phyloP scores from a whole-genome alignment of 2,888 invertebrate species.

The Mythimna pallens region DNA sequence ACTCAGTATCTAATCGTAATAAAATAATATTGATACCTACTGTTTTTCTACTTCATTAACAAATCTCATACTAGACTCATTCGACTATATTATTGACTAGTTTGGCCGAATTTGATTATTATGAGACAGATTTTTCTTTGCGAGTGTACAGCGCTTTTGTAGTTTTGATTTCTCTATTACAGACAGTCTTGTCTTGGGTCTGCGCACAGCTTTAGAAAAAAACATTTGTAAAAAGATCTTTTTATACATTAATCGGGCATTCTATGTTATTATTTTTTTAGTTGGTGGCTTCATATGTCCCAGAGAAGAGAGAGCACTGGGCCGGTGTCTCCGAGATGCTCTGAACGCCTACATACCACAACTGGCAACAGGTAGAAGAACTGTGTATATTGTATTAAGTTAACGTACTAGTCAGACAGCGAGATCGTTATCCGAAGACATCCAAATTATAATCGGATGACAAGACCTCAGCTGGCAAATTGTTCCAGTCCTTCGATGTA shows the following conservation, averaged over 20 bases:
- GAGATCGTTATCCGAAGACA: no score
- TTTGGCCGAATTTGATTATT: not conserved
- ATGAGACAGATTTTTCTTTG: no score
- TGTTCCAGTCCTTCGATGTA: no score
- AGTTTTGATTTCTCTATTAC: not conserved
- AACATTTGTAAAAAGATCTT: not conserved
- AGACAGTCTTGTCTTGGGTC: not conserved
- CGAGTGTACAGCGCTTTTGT: not conserved
- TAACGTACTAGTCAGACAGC: no score
- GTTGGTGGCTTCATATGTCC: conserved; percentile 93
- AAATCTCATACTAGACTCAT: not conserved
- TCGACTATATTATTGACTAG: not conserved
- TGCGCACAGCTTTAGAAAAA: not conserved
- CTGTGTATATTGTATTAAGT: conserved; percentile 7
- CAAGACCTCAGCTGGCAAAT: no score
- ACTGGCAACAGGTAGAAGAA: conserved; percentile 87
- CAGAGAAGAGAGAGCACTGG: conserved; percentile 92
- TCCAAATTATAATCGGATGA: no score
- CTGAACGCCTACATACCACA: conserved; percentile 91
- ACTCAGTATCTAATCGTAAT: no score
- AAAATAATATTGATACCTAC: no score
- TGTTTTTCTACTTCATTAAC: not conserved
- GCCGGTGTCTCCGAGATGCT: conserved; percentile 91
- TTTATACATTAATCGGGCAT: no score
- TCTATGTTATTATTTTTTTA: conserved; percentile 74